Conservation (phyloP, 2,797 vertebrate genomes). For the Clarias laeviceps region DNA sequence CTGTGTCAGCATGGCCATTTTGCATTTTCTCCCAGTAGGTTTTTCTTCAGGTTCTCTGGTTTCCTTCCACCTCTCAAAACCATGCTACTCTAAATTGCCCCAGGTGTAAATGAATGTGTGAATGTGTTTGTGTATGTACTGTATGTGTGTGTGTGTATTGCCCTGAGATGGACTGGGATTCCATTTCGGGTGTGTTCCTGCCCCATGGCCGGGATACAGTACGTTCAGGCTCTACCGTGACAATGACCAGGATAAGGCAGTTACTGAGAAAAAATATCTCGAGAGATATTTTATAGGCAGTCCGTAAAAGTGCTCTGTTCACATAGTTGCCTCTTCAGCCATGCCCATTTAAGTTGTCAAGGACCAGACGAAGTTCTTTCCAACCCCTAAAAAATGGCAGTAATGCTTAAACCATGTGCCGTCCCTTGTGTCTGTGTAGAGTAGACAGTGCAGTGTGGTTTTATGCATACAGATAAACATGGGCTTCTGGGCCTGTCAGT, state of each 20-base stretch:
- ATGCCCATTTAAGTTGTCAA: slow-evolving; percentile 33
- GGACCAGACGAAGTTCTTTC: slow-evolving; percentile 16
- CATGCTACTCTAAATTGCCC: background rate
- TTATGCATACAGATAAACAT: slow-evolving; percentile 87
- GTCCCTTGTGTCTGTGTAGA: slow-evolving; percentile 67
- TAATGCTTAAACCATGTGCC: slow-evolving; percentile 84
- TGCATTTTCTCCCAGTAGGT: background rate
- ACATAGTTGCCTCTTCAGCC: slow-evolving; percentile 12
- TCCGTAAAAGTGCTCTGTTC: slow-evolving; percentile 1
- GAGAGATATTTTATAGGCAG: background rate
- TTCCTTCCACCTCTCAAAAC: background rate
- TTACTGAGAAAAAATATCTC: background rate
- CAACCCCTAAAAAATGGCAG: slow-evolving; percentile 53
- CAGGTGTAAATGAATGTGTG: background rate
- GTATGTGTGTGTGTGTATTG: background rate
- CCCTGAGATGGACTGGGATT: background rate
- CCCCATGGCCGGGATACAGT: background rate
- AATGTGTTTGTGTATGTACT: background rate
- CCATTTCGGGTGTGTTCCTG: background rate
- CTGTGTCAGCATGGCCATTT: background rate
- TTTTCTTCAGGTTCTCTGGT: background rate
- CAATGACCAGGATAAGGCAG: background rate
- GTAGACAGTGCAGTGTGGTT: slow-evolving; percentile 72
- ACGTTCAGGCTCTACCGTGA: background rate
- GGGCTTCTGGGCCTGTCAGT: slow-evolving; percentile 78